Evolutionary conservation across 2,113 vertebrate species (phyloP).

Genomic region (Notiomystis cincta): DNA sequence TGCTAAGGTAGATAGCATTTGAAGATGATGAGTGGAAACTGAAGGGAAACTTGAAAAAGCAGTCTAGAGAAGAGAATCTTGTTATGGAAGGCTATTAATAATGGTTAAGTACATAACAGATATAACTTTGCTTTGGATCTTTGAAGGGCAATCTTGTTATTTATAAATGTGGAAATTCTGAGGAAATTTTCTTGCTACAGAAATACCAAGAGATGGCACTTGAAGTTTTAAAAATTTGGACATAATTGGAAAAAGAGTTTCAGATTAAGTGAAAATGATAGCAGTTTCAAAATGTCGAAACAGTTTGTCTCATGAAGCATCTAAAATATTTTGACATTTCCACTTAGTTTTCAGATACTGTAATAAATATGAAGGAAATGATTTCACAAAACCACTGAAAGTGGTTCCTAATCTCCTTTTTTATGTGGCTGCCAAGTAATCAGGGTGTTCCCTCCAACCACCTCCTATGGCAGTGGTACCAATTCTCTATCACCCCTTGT

Average conservation of each 20-base stretch:
- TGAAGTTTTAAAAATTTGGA: not conserved
- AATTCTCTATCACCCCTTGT: not conserved
- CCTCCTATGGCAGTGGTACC: not conserved
- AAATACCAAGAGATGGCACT: not conserved
- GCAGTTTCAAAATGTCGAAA: not conserved
- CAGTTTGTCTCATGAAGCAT: not conserved
- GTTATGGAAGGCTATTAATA: not conserved
- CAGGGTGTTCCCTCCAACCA: not conserved
- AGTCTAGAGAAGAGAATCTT: not conserved
- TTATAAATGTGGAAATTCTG: not conserved
- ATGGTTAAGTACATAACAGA: not conserved
- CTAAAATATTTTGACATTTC: not conserved
- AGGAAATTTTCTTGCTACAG: not conserved
- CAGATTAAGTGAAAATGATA: not conserved
- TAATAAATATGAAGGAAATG: not conserved
- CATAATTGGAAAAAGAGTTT: not conserved
- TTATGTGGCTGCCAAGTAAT: not conserved
- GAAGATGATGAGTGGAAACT: not conserved
- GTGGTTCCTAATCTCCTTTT: not conserved
- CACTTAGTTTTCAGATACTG: not conserved
- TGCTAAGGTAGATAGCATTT: not conserved
- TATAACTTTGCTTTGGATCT: not conserved
- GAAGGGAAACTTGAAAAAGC: not conserved
- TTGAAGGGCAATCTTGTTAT: not conserved
- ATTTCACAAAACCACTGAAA: slow-evolving; percentile 15